Conservation (phyloP, 2,113 vertebrate species). For the Nestor notabilis region DNA sequence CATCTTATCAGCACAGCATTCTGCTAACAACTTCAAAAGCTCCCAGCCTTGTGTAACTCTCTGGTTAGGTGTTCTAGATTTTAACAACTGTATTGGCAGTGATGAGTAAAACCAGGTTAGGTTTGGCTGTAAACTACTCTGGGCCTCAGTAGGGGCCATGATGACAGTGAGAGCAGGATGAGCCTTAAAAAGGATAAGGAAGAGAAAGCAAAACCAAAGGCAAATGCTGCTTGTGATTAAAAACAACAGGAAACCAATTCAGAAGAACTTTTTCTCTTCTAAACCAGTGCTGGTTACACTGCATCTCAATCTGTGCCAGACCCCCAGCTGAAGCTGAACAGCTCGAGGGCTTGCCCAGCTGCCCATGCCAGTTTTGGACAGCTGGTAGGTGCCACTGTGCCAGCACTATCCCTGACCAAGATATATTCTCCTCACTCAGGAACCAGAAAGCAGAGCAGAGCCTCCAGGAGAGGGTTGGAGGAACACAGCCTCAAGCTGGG, state of each 20-base stretch:
- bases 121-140: not conserved
- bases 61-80: not conserved
- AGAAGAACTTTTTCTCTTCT: not conserved
- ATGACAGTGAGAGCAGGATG: not conserved
- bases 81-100: not conserved
- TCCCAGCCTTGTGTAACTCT: not conserved
- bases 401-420: not conserved
- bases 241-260: not conserved
- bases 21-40: not conserved
- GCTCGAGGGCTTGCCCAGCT: not conserved
- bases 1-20: not conserved
- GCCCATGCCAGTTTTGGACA: not conserved
- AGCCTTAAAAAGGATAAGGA: not conserved
- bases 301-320: not conserved
- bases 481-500: not conserved
- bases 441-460: not conserved
- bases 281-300: not conserved
- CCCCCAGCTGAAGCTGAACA: not conserved
- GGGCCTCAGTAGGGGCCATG: not conserved
- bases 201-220: not conserved
- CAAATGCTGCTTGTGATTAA: not conserved
- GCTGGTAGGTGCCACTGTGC: not conserved
- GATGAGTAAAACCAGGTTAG: not conserved
- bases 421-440: not conserved
- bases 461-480: not conserved